Conservation (phyloP, 2,888 invertebrate genomes). For the Cerastis rubricosa region DNA sequence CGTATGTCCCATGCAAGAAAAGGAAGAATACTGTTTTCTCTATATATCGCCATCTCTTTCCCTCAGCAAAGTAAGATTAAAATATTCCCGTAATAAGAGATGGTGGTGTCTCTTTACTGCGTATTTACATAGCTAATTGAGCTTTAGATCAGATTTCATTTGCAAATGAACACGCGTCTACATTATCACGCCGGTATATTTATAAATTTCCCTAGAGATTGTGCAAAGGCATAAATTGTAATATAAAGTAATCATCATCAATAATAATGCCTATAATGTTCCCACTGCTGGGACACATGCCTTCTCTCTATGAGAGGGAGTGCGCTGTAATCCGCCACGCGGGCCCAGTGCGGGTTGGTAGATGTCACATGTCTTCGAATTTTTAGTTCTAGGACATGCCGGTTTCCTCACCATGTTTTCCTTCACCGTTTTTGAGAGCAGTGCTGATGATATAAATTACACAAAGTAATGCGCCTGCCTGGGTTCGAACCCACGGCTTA, state of each 20-base stretch:
- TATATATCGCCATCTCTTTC: neutral
- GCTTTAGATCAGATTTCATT: constrained; percentile 30
- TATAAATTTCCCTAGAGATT: constrained; percentile 4
- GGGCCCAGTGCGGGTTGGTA: too few relatives aligned
- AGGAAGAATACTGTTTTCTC: neutral
- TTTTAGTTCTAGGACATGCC: too few relatives aligned
- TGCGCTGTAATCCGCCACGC: too few relatives aligned
- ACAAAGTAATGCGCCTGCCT: too few relatives aligned
- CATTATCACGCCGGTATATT: neutral
- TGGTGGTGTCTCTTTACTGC: constrained; percentile 5
- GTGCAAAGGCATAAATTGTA: neutral
- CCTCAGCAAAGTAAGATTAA: constrained; percentile 8
- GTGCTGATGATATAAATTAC: too few relatives aligned
- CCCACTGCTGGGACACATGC: too few relatives aligned
- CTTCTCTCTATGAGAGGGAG: too few relatives aligned
- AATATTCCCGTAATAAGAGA: constrained; percentile 23
- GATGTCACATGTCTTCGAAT: too few relatives aligned
- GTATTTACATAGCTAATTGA: constrained; percentile 44
- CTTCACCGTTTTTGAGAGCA: too few relatives aligned
- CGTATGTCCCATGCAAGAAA: neutral
- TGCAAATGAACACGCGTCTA: constrained; percentile 19
- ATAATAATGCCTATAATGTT: too few relatives aligned
- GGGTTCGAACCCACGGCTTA: too few relatives aligned
- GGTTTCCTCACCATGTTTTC: too few relatives aligned
- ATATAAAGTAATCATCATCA: neutral